A percentile compares a stretch with the other conserved stretches of the same genome.
Evolutionary conservation across 2,797 vertebrate species (phyloP).

Genomic region (Propithecus deckenii): DNA sequence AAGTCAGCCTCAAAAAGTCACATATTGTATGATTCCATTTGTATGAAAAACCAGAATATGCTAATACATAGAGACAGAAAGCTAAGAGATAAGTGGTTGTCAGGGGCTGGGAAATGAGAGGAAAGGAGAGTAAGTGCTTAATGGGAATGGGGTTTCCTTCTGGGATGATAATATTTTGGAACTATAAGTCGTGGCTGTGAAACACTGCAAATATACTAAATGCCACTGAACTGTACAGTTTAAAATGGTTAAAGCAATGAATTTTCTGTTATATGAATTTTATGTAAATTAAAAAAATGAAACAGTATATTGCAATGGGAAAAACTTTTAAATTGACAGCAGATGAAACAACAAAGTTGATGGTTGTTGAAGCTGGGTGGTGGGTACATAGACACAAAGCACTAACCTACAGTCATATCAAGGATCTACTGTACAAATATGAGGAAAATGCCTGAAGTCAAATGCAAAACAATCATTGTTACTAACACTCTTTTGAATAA

Average conservation of each 20-base stretch:
- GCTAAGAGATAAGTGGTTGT: neutral
- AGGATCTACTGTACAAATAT: neutral
- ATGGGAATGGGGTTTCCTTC: neutral
- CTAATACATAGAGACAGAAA: neutral
- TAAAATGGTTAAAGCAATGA: neutral
- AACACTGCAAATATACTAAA: neutral
- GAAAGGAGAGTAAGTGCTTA: neutral
- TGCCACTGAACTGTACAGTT: neutral
- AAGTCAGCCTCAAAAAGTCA: neutral
- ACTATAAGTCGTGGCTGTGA: neutral
- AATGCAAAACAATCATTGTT: neutral
- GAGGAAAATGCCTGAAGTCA: slow-evolving; percentile 2
- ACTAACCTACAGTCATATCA: neutral
- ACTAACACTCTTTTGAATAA: neutral
- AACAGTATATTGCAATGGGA: neutral
- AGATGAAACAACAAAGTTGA: neutral
- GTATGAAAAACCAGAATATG: neutral
- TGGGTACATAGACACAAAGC: neutral
- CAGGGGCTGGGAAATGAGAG: neutral
- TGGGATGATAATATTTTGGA: neutral
- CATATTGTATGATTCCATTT: neutral
- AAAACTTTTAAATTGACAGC: neutral
- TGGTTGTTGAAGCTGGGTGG: neutral
- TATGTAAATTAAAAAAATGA: neutral
- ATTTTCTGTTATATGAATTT: neutral